Base-by-base conservation (phyloP, 2,888 invertebrate genomes). In the Amphipoea lucens region DNA sequence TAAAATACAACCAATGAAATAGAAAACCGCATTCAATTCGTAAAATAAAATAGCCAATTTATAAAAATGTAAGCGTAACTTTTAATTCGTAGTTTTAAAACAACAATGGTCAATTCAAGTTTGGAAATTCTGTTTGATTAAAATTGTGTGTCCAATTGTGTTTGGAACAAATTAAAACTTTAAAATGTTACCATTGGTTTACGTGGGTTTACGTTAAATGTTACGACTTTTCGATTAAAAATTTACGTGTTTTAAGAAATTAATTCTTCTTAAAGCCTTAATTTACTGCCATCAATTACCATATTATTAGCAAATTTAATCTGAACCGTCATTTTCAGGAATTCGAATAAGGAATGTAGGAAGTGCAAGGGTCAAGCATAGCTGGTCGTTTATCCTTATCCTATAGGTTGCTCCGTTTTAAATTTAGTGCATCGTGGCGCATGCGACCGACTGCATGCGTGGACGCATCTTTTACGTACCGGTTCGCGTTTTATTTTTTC, bases 351-450 rank as follows among this genome's bases (percentile, higher is more conserved):
- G 11, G 45, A 63, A 66, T 0, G 17, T 11, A 45, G 17, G 42
- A 66, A 48, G 63, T 73, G 73, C 75, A 77, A 88, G 66, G 84
- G 81, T 89, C 87, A 80, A 76, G 60, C 76, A 80, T 85, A 79
- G 78, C 82, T 90, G 90, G 89, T 62, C 76, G 70, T 54, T 74
- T 40, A 82, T 76, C 74, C 40, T 87, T 86, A 90, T 90, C 88
- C 91, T 90, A 82, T 87, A 85, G 84, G 79, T 90, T 86, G 88
- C 87, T 91, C 90, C 82, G 90, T 89, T 92, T 93, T 91, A 91
- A 90, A 93, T 94, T 95, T 94, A 96, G 96, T 96, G 92, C 94
- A 93, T 82, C 90, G 89, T 91, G 82, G 91, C 89, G 92, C 92
- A 91, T 89, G 93, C 93, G 91, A 92, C 89, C 92, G 91, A 88